Conservation (phyloP, 2,888 invertebrate species). For the Cephalotes varians region DNA sequence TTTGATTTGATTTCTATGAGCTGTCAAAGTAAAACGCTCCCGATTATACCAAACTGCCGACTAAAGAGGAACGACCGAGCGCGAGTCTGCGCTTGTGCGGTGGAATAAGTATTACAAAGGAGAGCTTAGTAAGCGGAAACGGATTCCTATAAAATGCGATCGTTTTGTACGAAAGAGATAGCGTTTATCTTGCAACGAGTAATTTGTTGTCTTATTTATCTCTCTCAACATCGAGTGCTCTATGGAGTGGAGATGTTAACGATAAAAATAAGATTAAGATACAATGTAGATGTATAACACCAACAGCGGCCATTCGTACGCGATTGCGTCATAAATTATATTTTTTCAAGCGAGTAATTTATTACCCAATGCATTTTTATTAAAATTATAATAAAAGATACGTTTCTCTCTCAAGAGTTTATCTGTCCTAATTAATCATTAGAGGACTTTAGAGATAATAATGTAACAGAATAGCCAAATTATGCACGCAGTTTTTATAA, state of each 20-base stretch:
- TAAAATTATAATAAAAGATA: constrained; percentile 31
- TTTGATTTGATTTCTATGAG: constrained; percentile 39
- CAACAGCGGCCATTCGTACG: neutral
- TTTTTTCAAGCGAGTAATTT: constrained; percentile 1
- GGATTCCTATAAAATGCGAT: constrained; percentile 56
- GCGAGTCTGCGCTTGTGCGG: constrained; percentile 8
- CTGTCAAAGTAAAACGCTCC: constrained; percentile 41
- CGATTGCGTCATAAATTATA: neutral
- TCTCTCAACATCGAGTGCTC: constrained; percentile 1
- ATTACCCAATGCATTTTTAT: constrained; percentile 5
- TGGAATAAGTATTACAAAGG: constrained; percentile 47
- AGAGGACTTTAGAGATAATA: constrained; percentile 6
- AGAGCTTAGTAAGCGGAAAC: constrained; percentile 44
- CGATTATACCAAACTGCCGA: constrained; percentile 37
- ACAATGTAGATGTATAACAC: constrained; percentile 31
- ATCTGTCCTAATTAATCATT: constrained; percentile 34
- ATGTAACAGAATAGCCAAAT: constrained; percentile 20
- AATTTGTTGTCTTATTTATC: constrained; percentile 70
- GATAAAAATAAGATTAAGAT: constrained; percentile 67
- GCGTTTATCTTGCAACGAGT: constrained; percentile 68
- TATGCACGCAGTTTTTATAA: constrained; percentile 20
- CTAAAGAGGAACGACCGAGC: constrained; percentile 41
- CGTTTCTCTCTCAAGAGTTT: constrained; percentile 4
- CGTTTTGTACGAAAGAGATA: constrained; percentile 66
- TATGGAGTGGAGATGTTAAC: constrained; percentile 56